Base-by-base conservation (phyloP, 2,797 vertebrate species). In the Microchirus variegatus region DNA sequence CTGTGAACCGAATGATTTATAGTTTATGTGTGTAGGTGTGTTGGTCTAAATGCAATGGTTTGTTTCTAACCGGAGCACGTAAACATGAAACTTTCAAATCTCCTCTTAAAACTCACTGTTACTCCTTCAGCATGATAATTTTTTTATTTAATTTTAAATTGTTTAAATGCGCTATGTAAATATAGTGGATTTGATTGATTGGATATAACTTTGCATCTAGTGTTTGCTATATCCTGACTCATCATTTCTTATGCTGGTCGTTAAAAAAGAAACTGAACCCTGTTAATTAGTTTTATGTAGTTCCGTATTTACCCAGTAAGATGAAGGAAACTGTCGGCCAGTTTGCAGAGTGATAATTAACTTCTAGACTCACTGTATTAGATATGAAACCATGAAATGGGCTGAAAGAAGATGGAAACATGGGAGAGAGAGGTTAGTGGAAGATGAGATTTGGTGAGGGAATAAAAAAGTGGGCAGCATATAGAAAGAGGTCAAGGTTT, bases 221-320 rank as follows among this genome's bases (percentile, higher is more conserved):
- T 47, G 10, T 41, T 61, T 67, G 60, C 38, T 64, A 19, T 61
- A 51, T 78, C 44, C 45, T 59, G 54, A 65, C 63, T 56, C 42
- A 43, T 55, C 42, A 53, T 67, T 63, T 74, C 35, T 63, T 40
- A 56, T 50, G 41, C 46, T 67, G 53, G 9, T 67, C 51, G 9
- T 36, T 51, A 14, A 17, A 48, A 71, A 38, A 45, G 36, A 48
- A 68, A 18, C 51, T 65, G 36, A 81, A 63, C 46, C 38, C 17
- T 70, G 49, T 62, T 81, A 53, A 67, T 81, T 79, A 83, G 58
- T 69, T 68, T 75, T 63, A 80, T 71, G 53, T 73, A 43, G 26
- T 49, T 61, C 59, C 55, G 48, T 79, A 35, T 6, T 67, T 73
- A 76, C 66, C 60, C 42, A 63, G 43, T 64, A 36, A 59, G 56